Conservation (phyloP, 2,797 vertebrate genomes). For the Thripadectes ignobilis region DNA sequence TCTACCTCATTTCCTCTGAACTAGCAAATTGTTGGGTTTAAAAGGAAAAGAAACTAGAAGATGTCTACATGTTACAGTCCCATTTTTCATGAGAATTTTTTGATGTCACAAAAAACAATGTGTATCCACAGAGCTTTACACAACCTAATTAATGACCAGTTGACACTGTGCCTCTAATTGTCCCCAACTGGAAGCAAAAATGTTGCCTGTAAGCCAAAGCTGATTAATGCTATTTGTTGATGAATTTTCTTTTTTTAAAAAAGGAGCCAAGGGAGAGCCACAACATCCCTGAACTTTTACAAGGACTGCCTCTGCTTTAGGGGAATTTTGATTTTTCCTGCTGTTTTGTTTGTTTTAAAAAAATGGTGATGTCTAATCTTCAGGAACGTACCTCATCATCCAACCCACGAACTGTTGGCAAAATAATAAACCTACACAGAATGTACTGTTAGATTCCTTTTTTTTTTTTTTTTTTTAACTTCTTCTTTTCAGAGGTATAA, state of each 20-base stretch:
- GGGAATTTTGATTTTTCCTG: slow-evolving; percentile 70
- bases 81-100: background rate
- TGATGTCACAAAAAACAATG: background rate
- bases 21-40: background rate
- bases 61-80: background rate
- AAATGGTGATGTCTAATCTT: slow-evolving; percentile 74
- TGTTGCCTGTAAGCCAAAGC: background rate
- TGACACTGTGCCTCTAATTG: slow-evolving; percentile 27
- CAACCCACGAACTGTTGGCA: slow-evolving; percentile 76
- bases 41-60: background rate
- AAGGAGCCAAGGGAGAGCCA: background rate
- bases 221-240: background rate
- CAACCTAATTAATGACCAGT: slow-evolving; percentile 1
- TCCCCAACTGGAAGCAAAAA: slow-evolving; percentile 23
- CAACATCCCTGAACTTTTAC: slow-evolving; percentile 30
- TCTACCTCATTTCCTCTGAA: background rate
- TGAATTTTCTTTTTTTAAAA: background rate
- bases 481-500: slow-evolving; percentile 74
- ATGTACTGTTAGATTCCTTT: slow-evolving; percentile 61
- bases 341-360: slow-evolving; percentile 68
- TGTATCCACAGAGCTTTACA: background rate
- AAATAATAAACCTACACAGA: slow-evolving; percentile 71
- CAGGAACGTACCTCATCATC: slow-evolving; percentile 72
- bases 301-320: slow-evolving; percentile 54
- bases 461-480: background rate